phyloP scores from a whole-genome alignment of 35 echinoderm and acorn worm genomes.

The Ophioderma brevispina region DNA sequence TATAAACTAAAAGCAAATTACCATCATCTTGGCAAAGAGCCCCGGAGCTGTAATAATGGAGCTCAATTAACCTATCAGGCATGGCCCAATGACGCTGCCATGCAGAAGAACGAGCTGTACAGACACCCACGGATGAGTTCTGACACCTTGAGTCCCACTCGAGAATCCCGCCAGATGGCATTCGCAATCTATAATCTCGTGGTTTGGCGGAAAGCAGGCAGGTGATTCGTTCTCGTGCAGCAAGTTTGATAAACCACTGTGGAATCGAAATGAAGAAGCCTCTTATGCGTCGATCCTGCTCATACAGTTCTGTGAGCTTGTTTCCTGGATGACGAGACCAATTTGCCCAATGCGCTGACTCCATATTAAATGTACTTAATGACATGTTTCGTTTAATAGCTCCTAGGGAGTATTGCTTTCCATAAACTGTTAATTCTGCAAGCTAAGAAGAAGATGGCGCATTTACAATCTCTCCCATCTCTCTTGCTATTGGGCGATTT shows the following conservation, averaged over 20 bases:
- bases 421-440: neutral
- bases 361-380: neutral
- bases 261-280: neutral
- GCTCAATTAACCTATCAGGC: conserved; percentile 4
- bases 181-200: neutral
- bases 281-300: neutral
- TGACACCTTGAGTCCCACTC: neutral
- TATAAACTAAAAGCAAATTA: neutral
- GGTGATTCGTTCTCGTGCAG: neutral
- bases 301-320: neutral
- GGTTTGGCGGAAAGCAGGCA: neutral
- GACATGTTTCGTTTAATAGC: conserved; percentile 4
- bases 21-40: neutral
- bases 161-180: neutral
- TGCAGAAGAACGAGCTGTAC: neutral
- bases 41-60: neutral
- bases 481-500: too few relatives aligned
- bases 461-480: too few relatives aligned
- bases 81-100: neutral
- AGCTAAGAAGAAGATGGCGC: too few relatives aligned
- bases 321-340: neutral
- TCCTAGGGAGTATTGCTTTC: neutral
- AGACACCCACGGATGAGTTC: neutral
- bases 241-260: neutral
- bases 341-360: neutral